Conservation (phyloP, 2,113 vertebrate genomes). For the Motacilla tschutschensis region DNA sequence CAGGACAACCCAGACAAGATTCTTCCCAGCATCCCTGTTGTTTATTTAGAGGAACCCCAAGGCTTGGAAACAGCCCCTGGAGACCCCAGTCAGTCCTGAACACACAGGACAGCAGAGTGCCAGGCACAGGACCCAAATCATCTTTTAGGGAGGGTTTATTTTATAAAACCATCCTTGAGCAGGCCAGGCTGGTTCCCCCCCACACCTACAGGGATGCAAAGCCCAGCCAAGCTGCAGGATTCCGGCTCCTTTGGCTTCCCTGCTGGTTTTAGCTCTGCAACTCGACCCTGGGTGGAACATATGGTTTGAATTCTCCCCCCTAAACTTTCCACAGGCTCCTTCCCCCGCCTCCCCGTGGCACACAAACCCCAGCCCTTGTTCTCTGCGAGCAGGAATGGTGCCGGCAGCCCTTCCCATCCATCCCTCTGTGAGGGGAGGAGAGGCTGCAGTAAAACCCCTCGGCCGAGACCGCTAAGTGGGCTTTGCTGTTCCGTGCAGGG, state of each 20-base stretch:
- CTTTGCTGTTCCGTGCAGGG: not conserved
- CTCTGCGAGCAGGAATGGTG: not conserved
- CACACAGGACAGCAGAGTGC: not conserved
- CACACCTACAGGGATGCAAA: not conserved
- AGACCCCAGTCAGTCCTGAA: not conserved
- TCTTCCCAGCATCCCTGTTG: not conserved
- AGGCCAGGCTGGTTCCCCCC: accelerated
- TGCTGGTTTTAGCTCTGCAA: not conserved
- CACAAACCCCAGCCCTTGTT: not conserved
- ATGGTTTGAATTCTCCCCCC: conserved; percentile 31
- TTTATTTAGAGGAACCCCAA: not conserved
- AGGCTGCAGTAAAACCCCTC: conserved; percentile 33
- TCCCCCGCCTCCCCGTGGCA: not conserved
- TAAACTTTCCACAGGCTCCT: not conserved
- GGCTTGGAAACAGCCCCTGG: not conserved
- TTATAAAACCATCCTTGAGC: not conserved
- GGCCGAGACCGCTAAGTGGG: not conserved
- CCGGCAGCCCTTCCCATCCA: not conserved
- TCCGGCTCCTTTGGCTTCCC: not conserved
- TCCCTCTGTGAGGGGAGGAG: not conserved
- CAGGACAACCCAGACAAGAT: not conserved
- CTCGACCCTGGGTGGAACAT: not conserved
- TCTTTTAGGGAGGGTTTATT: not conserved
- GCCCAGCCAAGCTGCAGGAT: not conserved
- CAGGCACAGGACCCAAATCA: not conserved